Conservation (phyloP, 2,797 vertebrate genomes). For the Orestias chungarensis region DNA sequence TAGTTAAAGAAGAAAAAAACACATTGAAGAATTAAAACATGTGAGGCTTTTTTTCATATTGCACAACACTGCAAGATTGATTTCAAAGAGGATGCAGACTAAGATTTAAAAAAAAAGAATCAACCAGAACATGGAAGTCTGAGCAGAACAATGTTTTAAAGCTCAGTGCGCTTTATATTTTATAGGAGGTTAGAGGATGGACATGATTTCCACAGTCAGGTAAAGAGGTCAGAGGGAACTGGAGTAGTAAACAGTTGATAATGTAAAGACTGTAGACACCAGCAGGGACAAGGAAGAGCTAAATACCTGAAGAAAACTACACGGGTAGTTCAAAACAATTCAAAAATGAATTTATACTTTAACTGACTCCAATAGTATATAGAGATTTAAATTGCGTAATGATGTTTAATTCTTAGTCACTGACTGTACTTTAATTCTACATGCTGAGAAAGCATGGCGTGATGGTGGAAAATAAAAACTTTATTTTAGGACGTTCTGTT, state of each 20-base stretch:
- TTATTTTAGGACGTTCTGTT: background rate
- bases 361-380: too few species aligned
- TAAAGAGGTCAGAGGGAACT: background rate
- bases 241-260: background rate
- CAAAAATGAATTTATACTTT: too few species aligned
- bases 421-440: too few species aligned
- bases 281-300: background rate
- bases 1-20: too few species aligned
- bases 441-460: background rate
- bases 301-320: too few species aligned
- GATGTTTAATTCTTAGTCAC: too few species aligned
- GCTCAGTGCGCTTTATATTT: background rate
- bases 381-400: too few species aligned
- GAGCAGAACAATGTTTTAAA: background rate
- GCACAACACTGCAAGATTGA: background rate
- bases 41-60: background rate
- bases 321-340: background rate
- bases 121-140: background rate
- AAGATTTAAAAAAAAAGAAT: background rate
- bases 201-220: background rate
- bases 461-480: background rate
- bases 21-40: background rate
- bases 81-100: background rate
- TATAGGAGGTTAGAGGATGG: background rate
- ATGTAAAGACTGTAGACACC: background rate